These are phyloP conservation scores for Embiotoca jacksoni DNA, from an alignment of 2,113 vertebrate species.

Conservation along the genomic window DNA sequence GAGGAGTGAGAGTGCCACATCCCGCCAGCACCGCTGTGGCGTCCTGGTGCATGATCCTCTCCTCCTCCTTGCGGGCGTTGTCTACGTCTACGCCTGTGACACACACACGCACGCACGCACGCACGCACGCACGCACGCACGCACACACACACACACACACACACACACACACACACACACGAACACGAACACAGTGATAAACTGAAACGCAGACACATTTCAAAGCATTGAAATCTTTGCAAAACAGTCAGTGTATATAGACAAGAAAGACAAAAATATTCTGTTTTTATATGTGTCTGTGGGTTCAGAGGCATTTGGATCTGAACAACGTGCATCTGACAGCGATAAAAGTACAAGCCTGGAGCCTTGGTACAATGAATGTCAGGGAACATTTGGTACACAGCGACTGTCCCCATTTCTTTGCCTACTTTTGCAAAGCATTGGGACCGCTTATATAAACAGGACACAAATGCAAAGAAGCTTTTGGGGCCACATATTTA, in stretches of 20 bases:
- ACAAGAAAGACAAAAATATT: neutral
- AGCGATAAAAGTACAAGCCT: neutral
- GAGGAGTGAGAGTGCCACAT: constrained; percentile 76
- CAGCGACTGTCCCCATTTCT: constrained; percentile 13
- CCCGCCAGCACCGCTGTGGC: constrained; percentile 79
- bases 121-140: no score
- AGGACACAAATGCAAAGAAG: neutral
- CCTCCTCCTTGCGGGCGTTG: constrained; percentile 82
- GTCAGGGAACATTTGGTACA: constrained; percentile 23
- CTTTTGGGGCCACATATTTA: neutral
- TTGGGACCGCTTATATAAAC: neutral
- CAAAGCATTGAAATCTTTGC: neutral
- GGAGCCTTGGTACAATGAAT: neutral
- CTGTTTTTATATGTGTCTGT: no score
- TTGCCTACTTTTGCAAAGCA: neutral
- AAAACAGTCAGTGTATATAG: neutral
- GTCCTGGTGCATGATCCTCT: constrained; percentile 85
- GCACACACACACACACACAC: no score
- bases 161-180: no score
- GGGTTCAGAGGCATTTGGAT: no score
- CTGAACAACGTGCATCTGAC: no score
- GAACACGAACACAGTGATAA: neutral
- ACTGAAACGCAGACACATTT: neutral
- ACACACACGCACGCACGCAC: neutral
- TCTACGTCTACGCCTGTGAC: constrained; percentile 84